A percentile compares a stretch with the other conserved stretches of the same genome.
These are phyloP conservation scores for Trachelus stipa DNA, from an alignment of 2,888 invertebrate genomes.

Conservation along the genomic window DNA sequence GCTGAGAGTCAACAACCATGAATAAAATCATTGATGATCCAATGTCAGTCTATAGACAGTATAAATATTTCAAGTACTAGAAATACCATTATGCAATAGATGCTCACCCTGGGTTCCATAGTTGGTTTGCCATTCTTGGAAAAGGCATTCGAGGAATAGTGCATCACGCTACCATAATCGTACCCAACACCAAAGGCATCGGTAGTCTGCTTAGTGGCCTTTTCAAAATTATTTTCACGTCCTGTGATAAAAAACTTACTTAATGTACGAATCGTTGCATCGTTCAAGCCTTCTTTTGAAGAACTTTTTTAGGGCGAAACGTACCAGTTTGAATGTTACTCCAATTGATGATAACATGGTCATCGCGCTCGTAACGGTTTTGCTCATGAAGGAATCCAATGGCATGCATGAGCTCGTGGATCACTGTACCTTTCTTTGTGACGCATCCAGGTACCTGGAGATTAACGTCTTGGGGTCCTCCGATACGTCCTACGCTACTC, in stretches of 20 bases:
- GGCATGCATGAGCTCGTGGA: constrained; percentile 85
- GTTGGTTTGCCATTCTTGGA: constrained; percentile 79
- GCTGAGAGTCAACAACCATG: neutral
- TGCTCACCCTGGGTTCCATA: constrained; percentile 76
- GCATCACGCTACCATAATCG: constrained; percentile 87
- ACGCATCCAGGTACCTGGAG: constrained; percentile 81
- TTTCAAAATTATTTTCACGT: constrained; percentile 78
- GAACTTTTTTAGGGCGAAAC: neutral
- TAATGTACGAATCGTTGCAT: neutral
- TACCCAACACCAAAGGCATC: constrained; percentile 79
- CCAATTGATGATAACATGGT: constrained; percentile 75
- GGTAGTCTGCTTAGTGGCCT: constrained; percentile 70
- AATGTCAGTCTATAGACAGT: neutral
- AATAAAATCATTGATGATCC: neutral
- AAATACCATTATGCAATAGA: neutral
- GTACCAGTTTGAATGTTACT: constrained; percentile 76
- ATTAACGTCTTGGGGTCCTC: constrained; percentile 78
- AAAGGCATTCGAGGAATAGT: constrained; percentile 83
- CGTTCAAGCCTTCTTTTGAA: neutral
- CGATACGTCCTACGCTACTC: constrained; percentile 82
- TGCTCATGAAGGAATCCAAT: constrained; percentile 87
- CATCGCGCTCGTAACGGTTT: constrained; percentile 81
- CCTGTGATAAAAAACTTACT: constrained; percentile 63
- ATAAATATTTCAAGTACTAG: neutral
- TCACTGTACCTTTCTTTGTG: constrained; percentile 77